phyloP scores from a whole-genome alignment of 2,797 vertebrate species.

The Amazona finschi region DNA sequence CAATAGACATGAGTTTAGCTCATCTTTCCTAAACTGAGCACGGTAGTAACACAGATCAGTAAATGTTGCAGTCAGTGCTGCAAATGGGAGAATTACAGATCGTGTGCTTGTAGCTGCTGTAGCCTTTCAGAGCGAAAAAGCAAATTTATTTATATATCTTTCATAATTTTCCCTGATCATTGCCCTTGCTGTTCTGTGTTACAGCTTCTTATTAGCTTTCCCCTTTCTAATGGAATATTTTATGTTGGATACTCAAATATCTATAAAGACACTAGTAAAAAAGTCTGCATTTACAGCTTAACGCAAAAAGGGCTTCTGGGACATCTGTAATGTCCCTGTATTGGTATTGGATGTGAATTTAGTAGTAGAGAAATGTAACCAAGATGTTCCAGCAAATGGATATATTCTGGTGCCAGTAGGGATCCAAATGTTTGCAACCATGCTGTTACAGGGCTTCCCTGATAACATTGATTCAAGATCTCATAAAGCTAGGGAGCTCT shows the following conservation, averaged over 20 bases:
- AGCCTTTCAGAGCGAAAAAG: constrained; percentile 45
- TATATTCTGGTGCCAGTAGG: neutral
- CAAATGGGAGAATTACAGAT: constrained; percentile 44
- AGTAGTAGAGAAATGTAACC: neutral
- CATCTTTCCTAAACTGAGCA: neutral
- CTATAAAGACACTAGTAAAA: constrained; percentile 53
- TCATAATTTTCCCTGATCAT: constrained; percentile 24
- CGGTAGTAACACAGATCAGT: neutral
- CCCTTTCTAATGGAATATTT: constrained; percentile 60
- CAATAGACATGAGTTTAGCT: neutral
- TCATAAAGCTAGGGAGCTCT: neutral
- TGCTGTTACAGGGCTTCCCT: neutral
- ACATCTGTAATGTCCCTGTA: neutral
- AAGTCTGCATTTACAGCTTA: constrained; percentile 32
- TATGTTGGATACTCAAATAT: constrained; percentile 53
- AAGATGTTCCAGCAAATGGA: neutral
- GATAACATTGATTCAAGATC: neutral
- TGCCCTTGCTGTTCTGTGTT: constrained; percentile 48
- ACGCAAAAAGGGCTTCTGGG: neutral
- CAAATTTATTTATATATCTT: constrained; percentile 55
- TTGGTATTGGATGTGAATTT: neutral
- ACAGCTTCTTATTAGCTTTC: constrained; percentile 57
- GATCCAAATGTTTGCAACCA: neutral
- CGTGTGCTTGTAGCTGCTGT: neutral
- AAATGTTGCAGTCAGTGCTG: constrained; percentile 10